Conservation (phyloP, 1,140 invertebrate species). For the Solen grandis region DNA sequence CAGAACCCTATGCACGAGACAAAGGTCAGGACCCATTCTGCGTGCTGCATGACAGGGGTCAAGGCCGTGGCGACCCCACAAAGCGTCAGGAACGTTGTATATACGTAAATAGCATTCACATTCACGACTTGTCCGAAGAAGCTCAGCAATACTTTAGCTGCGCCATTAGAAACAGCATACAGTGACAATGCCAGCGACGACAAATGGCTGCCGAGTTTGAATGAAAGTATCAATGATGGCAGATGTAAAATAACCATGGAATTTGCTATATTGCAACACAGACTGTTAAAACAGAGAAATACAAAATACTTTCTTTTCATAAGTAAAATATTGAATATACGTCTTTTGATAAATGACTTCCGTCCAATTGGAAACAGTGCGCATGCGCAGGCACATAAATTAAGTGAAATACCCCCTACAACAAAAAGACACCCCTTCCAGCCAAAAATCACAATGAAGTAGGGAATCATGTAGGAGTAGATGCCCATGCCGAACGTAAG, state of each 20-base stretch:
- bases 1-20: neutral
- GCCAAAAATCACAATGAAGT: neutral
- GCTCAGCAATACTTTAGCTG: conserved; percentile 20
- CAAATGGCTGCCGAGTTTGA: neutral
- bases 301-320: conserved; percentile 4
- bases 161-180: conserved; percentile 26
- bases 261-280: conserved; percentile 42
- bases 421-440: conserved; percentile 30
- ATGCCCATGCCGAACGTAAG: conserved; percentile 33
- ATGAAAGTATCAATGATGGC: conserved; percentile 26
- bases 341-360: neutral
- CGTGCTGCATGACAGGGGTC: neutral
- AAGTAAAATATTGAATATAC: conserved; percentile 2
- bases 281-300: conserved; percentile 5
- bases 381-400: conserved; percentile 14
- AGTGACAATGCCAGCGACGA: conserved; percentile 10
- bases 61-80: conserved; percentile 9
- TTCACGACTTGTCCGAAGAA: conserved; percentile 5
- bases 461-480: conserved; percentile 18
- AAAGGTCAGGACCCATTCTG: conserved; percentile 3
- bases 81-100: conserved; percentile 1
- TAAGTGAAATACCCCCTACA: conserved; percentile 33
- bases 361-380: conserved; percentile 1
- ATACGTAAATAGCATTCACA: neutral
- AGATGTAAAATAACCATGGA: conserved; percentile 34